phyloP scores from a whole-genome alignment of 2,113 vertebrate genomes.

The Corydoras maculifer region DNA sequence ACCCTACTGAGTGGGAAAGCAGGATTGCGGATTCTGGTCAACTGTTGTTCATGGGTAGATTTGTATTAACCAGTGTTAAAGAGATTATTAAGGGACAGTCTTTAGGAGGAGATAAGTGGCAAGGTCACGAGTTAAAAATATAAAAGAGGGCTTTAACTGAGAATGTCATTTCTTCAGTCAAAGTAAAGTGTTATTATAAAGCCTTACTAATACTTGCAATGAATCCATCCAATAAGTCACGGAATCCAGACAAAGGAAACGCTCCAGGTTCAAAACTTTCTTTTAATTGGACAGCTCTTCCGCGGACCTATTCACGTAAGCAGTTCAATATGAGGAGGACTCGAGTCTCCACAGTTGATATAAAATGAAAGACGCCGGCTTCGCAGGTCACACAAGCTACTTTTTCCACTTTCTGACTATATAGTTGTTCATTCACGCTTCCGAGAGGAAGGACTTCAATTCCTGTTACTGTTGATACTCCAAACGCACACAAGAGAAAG shows the following conservation, averaged over 20 bases:
- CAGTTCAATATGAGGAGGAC: no score
- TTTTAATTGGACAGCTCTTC: not conserved
- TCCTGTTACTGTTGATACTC: no score
- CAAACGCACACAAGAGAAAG: no score
- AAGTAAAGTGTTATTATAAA: no score
- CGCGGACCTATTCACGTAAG: not conserved
- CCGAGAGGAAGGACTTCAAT: no score
- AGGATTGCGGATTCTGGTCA: not conserved
- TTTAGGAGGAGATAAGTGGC: not conserved
- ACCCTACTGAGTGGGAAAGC: not conserved
- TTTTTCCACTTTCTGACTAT: no score
- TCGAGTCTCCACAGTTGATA: no score
- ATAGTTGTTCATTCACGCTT: no score
- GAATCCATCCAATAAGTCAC: not conserved
- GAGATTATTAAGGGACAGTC: slow-evolving; percentile 9
- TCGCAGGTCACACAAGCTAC: no score
- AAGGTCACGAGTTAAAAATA: not conserved
- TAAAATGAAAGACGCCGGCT: no score
- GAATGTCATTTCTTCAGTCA: not conserved
- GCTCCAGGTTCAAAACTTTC: not conserved
- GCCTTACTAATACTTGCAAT: no score
- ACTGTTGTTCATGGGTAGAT: not conserved
- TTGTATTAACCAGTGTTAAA: not conserved
- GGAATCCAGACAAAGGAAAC: not conserved
- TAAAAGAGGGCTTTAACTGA: not conserved